Evolutionary conservation across 2,888 invertebrate species (phyloP).

Genomic region (Dasysyrphus tricinctus): DNA sequence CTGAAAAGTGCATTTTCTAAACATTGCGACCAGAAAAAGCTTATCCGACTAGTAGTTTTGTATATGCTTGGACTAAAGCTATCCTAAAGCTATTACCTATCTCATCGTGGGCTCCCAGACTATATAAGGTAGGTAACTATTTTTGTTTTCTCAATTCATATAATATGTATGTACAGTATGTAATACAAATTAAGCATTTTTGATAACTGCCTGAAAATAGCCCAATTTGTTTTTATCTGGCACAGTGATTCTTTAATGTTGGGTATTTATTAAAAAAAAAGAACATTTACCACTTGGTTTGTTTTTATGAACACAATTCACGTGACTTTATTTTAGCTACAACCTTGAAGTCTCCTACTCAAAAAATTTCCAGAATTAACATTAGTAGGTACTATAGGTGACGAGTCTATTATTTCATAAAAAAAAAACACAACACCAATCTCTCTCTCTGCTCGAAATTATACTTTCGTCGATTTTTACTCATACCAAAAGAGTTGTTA

Average conservation of each 20-base stretch:
- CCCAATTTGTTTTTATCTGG: neutral
- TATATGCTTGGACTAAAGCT: too few species aligned
- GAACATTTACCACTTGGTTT: neutral
- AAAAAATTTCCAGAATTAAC: neutral
- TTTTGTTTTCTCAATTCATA: neutral
- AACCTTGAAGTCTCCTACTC: conserved; percentile 19
- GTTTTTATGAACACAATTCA: conserved; percentile 2
- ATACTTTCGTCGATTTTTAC: conserved; percentile 5
- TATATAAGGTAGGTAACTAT: too few species aligned
- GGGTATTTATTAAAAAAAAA: neutral
- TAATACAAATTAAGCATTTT: neutral
- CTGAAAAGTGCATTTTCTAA: too few species aligned
- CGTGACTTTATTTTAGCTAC: conserved; percentile 3
- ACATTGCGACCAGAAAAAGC: too few species aligned
- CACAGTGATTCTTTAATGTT: neutral
- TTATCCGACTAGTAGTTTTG: too few species aligned
- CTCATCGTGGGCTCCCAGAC: too few species aligned
- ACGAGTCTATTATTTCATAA: conserved; percentile 45
- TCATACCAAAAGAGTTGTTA: conserved; percentile 37
- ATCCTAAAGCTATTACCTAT: too few species aligned
- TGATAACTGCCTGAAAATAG: neutral
- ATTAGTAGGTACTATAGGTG: conserved; percentile 22
- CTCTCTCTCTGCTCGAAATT: conserved; percentile 32
- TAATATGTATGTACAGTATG: too few species aligned
- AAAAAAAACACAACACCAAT: conserved; percentile 12